These are phyloP conservation scores for Megaleporinus macrocephalus DNA, from an alignment of 2,113 vertebrate genomes.

Conservation along the genomic window DNA sequence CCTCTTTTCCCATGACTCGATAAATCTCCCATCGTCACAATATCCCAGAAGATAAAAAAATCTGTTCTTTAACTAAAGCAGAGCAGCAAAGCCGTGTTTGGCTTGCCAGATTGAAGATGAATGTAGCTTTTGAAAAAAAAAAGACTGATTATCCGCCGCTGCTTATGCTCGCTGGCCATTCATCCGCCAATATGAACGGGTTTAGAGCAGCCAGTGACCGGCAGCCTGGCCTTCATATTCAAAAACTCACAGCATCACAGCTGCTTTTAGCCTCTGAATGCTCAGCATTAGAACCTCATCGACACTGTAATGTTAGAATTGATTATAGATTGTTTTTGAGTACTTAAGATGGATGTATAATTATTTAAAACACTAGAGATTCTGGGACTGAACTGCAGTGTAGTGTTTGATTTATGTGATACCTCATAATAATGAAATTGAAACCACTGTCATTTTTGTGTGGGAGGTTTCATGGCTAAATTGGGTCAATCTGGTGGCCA, in stretches of 20 bases:
- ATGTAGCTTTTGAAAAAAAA: constrained; percentile 64
- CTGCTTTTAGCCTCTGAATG: not conserved
- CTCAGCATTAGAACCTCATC: too few species aligned
- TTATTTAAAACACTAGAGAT: too few species aligned
- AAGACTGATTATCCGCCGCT: constrained; percentile 64
- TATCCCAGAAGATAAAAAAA: constrained; percentile 59
- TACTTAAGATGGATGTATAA: too few species aligned
- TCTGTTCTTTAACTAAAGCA: constrained; percentile 67
- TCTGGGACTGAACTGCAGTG: too few species aligned
- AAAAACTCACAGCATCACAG: not conserved
- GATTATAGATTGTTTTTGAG: too few species aligned
- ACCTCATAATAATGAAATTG: too few species aligned
- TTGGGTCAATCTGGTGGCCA: too few species aligned
- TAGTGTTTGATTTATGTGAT: too few species aligned
- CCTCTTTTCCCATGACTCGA: constrained; percentile 65
- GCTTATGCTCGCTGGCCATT: constrained; percentile 52
- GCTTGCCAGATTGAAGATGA: constrained; percentile 67
- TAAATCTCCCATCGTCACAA: constrained; percentile 69
- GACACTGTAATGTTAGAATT: too few species aligned
- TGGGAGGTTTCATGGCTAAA: too few species aligned
- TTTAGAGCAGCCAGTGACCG: not conserved
- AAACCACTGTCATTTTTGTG: too few species aligned
- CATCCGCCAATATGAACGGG: constrained; percentile 45
- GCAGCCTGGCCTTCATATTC: not conserved
- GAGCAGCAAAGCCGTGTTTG: constrained; percentile 59